A percentile compares a stretch with the other conserved stretches of the same genome.
phyloP scores from a whole-genome alignment of 2,888 invertebrate species.

The Spilarctia lutea region DNA sequence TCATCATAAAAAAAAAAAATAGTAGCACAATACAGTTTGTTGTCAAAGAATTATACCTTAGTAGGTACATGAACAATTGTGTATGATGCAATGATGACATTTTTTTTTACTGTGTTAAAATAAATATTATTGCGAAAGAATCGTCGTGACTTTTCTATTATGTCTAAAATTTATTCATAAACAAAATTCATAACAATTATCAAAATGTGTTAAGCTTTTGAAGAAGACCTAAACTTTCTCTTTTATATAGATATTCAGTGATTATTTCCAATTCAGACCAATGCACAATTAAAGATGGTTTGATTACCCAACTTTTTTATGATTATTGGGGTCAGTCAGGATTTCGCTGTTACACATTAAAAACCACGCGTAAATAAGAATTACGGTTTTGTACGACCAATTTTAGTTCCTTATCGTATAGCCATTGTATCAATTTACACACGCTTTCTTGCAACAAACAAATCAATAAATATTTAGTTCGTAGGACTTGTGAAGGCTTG shows the following conservation, averaged over 20 bases:
- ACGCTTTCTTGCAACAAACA: not conserved
- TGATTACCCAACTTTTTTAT: slow-evolving; percentile 29
- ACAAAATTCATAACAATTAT: slow-evolving; percentile 13
- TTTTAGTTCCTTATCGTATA: not conserved
- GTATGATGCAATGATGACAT: not conserved
- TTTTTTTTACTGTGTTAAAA: not conserved
- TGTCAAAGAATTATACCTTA: not conserved
- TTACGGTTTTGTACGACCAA: not conserved
- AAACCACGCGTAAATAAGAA: not conserved
- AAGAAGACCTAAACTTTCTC: slow-evolving; percentile 31
- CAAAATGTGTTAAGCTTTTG: slow-evolving; percentile 23
- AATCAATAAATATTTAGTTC: not conserved
- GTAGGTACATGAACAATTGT: not conserved
- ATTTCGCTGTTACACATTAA: slow-evolving; percentile 20
- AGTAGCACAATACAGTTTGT: not conserved
- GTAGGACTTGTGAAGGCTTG: not conserved
- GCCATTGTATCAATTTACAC: not conserved
- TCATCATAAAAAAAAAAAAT: too few species aligned
- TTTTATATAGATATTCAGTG: slow-evolving; percentile 31
- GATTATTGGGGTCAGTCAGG: slow-evolving; percentile 26
- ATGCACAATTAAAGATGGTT: slow-evolving; percentile 35
- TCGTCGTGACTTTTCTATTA: slow-evolving; percentile 12
- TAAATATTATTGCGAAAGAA: not conserved
- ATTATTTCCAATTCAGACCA: slow-evolving; percentile 35
- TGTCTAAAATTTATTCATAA: slow-evolving; percentile 9